Conservation (phyloP, 2,113 vertebrate species). For the Zosterops hypoxanthus region DNA sequence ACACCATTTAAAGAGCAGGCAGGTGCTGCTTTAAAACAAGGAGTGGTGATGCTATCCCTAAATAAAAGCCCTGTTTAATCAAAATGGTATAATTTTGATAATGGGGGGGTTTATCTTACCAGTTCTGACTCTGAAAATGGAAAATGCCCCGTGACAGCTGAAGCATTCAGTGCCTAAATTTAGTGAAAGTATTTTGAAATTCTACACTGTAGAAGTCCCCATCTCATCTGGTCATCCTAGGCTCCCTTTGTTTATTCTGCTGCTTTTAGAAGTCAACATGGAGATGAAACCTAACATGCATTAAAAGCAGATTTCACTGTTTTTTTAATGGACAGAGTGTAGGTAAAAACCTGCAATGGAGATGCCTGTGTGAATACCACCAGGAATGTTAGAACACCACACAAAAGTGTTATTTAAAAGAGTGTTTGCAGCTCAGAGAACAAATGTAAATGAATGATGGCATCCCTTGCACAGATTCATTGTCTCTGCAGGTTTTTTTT, state of each 20-base stretch:
- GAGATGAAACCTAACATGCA: neutral
- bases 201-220: neutral
- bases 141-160: fast-evolving
- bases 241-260: neutral
- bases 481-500: fast-evolving
- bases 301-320: neutral
- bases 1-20: neutral
- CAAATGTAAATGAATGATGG: fast-evolving
- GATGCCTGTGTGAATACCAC: fast-evolving
- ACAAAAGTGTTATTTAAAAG: neutral
- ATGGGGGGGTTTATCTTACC: fast-evolving
- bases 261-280: neutral
- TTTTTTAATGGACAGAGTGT: neutral
- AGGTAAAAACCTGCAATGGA: neutral
- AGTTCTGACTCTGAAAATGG: neutral
- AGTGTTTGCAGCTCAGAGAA: neutral
- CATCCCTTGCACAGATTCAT: neutral
- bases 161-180: neutral
- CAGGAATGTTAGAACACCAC: neutral
- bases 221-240: neutral
- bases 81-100: neutral
- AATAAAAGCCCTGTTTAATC: neutral
- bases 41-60: neutral
- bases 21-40: neutral
- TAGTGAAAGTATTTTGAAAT: neutral